Evolutionary conservation across 2,888 invertebrate genomes (phyloP).

Genomic region (Dasysyrphus albostriatus): DNA sequence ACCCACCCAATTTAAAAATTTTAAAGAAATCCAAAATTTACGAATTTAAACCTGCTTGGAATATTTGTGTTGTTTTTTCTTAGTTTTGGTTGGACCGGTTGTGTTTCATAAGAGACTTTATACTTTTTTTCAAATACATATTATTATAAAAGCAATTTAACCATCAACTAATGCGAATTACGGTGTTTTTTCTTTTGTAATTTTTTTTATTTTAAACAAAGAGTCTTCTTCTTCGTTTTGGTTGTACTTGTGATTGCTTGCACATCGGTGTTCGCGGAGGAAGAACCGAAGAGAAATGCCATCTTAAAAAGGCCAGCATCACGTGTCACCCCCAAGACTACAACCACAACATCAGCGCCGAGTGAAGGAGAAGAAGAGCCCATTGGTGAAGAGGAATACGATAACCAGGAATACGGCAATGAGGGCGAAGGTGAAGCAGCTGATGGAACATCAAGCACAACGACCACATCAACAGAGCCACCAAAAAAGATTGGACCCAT

Average conservation of each 20-base stretch:
- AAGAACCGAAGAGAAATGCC: constrained; percentile 63
- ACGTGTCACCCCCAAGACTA: constrained; percentile 80
- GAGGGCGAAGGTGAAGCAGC: constrained; percentile 83
- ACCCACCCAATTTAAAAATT: constrained; percentile 39
- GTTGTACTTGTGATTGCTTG: constrained; percentile 48
- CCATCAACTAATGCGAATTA: not conserved
- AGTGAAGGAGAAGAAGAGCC: constrained; percentile 80
- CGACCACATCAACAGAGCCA: constrained; percentile 88
- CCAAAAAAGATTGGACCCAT: constrained; percentile 88
- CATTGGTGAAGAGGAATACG: constrained; percentile 85
- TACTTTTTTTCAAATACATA: not conserved
- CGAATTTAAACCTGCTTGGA: constrained; percentile 51
- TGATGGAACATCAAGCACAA: constrained; percentile 82
- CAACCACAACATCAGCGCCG: constrained; percentile 81
- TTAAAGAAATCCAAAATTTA: constrained; percentile 36
- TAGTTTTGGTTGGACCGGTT: constrained; percentile 42
- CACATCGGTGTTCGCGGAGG: constrained; percentile 62
- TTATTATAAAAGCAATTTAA: constrained; percentile 16
- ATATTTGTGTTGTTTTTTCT: constrained; percentile 21
- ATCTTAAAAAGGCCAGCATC: constrained; percentile 77
- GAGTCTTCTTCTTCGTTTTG: constrained; percentile 60
- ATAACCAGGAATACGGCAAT: constrained; percentile 81
- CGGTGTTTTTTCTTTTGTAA: not conserved
- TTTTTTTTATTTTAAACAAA: constrained; percentile 18
- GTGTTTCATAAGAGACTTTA: constrained; percentile 28